A percentile compares a stretch with the other conserved stretches of the same genome.
These are phyloP conservation scores for Coelopa pilipes DNA, from an alignment of 2,888 invertebrate genomes.

Conservation along the genomic window DNA sequence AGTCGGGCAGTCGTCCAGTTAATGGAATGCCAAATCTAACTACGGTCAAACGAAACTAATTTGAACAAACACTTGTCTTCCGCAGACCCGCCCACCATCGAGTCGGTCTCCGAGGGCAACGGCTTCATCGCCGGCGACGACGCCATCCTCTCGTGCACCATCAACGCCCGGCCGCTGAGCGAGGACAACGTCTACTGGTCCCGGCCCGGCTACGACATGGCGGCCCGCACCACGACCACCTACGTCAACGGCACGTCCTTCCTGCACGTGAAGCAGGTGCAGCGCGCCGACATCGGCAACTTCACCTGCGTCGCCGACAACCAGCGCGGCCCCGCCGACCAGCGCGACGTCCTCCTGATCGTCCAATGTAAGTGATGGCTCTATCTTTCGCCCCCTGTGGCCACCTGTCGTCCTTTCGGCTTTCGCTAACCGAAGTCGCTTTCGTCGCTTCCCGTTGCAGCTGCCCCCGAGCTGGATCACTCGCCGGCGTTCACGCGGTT, in stretches of 20 bases:
- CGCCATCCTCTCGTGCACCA: slow-evolving; percentile 59
- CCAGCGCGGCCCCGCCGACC: slow-evolving; percentile 56
- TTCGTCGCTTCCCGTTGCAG: slow-evolving; percentile 43
- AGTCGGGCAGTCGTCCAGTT: no score
- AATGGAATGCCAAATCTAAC: no score
- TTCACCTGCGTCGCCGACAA: slow-evolving; percentile 63
- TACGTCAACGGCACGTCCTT: slow-evolving; percentile 60
- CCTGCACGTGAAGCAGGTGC: slow-evolving; percentile 59
- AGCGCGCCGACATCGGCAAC: slow-evolving; percentile 61
- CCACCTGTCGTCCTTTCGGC: no score
- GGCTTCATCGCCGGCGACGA: slow-evolving; percentile 60
- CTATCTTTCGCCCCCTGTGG: no score
- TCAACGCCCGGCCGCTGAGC: slow-evolving; percentile 59
- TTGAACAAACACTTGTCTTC: background rate
- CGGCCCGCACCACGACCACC: slow-evolving; percentile 54
- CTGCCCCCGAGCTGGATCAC: slow-evolving; percentile 61
- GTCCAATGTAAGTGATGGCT: slow-evolving; percentile 58
- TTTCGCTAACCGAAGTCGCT: background rate
- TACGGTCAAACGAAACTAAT: no score
- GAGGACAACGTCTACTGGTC: slow-evolving; percentile 61
- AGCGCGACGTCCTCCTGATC: slow-evolving; percentile 58
- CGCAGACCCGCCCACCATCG: slow-evolving; percentile 59
- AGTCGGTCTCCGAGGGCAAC: slow-evolving; percentile 57
- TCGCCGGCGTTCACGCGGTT: slow-evolving; percentile 57
- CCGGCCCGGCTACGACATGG: slow-evolving; percentile 59